Conservation (phyloP, 1,140 invertebrate genomes). For the Apis cerana region DNA sequence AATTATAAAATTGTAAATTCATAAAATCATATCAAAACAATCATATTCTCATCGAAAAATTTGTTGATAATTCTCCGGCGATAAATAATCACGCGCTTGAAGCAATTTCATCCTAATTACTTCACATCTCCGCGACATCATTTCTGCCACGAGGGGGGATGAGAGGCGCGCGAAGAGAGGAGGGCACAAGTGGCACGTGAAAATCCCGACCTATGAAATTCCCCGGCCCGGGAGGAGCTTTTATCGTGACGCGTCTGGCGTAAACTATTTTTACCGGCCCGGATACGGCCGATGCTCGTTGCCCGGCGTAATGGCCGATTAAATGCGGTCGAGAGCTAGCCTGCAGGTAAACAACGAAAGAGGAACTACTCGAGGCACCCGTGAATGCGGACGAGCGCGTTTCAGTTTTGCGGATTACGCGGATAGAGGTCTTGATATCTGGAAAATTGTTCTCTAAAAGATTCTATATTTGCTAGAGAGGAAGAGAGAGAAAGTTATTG, state of each 20-base stretch:
- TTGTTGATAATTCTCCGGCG: no score
- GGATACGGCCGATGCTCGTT: slow-evolving; percentile 36
- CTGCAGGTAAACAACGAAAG: slow-evolving; percentile 13
- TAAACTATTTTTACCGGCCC: slow-evolving; percentile 44
- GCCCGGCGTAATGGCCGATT: slow-evolving; percentile 44
- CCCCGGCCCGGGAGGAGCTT: slow-evolving; percentile 30
- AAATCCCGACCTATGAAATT: slow-evolving; percentile 30
- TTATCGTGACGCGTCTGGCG: slow-evolving; percentile 52
- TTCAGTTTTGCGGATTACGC: not conserved
- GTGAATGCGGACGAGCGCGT: not conserved
- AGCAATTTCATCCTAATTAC: slow-evolving; percentile 31
- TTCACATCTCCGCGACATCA: not conserved
- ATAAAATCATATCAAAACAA: no score
- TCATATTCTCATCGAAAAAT: no score
- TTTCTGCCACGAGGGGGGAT: not conserved
- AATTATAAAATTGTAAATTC: no score
- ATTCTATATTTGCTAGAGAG: not conserved
- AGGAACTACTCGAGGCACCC: not conserved
- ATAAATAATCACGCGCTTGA: not conserved
- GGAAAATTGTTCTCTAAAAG: not conserved
- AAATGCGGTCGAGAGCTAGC: slow-evolving; percentile 25
- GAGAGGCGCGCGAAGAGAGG: not conserved
- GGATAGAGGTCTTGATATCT: not conserved
- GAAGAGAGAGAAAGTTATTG: no score
- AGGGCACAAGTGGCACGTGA: slow-evolving; percentile 13